phyloP scores from a whole-genome alignment of 2,797 vertebrate genomes.

The Ctenochaetus hawaiiensis region DNA sequence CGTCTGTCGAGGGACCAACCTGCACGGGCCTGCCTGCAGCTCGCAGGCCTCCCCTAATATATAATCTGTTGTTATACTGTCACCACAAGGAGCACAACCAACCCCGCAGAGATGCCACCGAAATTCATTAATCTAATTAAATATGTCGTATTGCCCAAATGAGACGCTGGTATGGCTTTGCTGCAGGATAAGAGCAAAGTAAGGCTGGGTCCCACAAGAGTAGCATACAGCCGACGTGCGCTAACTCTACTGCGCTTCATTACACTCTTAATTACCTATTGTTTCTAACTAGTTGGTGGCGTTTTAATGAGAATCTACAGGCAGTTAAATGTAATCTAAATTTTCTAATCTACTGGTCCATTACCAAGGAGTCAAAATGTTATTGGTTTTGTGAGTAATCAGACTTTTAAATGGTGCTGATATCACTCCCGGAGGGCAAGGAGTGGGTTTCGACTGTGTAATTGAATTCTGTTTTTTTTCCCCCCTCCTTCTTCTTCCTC shows the following conservation, averaged over 20 bases:
- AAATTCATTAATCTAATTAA: slow-evolving; percentile 99
- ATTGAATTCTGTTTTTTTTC: slow-evolving; percentile 83
- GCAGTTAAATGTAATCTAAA: slow-evolving; percentile 89
- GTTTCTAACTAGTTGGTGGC: slow-evolving; percentile 99
- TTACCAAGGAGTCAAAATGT: slow-evolving; percentile 89
- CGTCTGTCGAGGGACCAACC: slow-evolving; percentile 83
- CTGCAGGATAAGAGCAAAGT: slow-evolving; percentile 99
- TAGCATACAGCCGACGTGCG: slow-evolving; percentile 92
- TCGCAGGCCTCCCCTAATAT: slow-evolving; percentile 88
- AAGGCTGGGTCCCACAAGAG: slow-evolving; percentile 98
- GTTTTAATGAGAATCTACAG: slow-evolving; percentile 99
- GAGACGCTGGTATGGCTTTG: slow-evolving; percentile 95
- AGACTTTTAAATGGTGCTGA: slow-evolving; percentile 89
- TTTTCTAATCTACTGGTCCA: slow-evolving; percentile 91
- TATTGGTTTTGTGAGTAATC: slow-evolving; percentile 91
- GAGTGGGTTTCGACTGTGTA: slow-evolving; percentile 83
- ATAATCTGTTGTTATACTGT: slow-evolving; percentile 98
- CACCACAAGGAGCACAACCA: slow-evolving; percentile 93
- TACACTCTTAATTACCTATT: slow-evolving; percentile 99
- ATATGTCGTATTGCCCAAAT: slow-evolving; percentile 99
- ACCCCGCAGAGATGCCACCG: slow-evolving; percentile 93
- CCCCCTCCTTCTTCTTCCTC: slow-evolving; percentile 50
- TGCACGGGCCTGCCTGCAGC: slow-evolving; percentile 90
- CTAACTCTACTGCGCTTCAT: slow-evolving; percentile 97
- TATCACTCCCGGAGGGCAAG: slow-evolving; percentile 84